A percentile compares a stretch with the other conserved stretches of the same genome.
Evolutionary conservation across 1,140 invertebrate genomes (phyloP).

Genomic region (Zophobas morio): DNA sequence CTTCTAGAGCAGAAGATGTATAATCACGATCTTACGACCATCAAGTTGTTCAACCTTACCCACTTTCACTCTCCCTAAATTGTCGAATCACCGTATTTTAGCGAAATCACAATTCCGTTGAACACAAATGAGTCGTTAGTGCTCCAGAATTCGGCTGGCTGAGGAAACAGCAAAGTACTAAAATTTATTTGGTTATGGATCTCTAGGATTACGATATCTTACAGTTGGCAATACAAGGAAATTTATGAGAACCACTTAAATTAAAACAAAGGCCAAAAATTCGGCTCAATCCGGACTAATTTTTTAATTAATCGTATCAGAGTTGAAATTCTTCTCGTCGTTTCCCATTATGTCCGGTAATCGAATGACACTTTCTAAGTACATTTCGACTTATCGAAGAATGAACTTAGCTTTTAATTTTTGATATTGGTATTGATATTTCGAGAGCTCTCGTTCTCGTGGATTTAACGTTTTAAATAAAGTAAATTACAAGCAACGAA

Average conservation of each 20-base stretch:
- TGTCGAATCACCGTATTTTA: conserved; percentile 49
- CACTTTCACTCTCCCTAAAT: conserved; percentile 47
- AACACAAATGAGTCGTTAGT: conserved; percentile 48
- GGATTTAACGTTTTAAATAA: conserved; percentile 28
- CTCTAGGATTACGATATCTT: conserved; percentile 40
- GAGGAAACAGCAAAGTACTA: conserved; percentile 41
- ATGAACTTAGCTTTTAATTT: conserved; percentile 2
- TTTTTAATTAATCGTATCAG: conserved; percentile 17
- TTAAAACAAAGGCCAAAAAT: conserved; percentile 14
- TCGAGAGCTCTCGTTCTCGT: background rate
- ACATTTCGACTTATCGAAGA: background rate
- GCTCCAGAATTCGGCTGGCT: conserved; percentile 42
- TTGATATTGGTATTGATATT: conserved; percentile 9
- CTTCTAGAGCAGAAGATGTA: conserved; percentile 35
- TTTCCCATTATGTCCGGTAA: conserved; percentile 7
- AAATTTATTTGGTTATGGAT: conserved; percentile 46
- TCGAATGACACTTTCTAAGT: conserved; percentile 3
- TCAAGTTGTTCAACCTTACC: conserved; percentile 47
- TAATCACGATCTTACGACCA: conserved; percentile 45
- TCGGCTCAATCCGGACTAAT: conserved; percentile 2
- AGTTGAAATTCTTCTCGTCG: conserved; percentile 7
- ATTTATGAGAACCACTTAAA: conserved; percentile 15
- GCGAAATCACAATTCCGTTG: conserved; percentile 48
- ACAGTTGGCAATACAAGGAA: conserved; percentile 21
- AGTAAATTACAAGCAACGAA: conserved; percentile 42